Evolutionary conservation across 2,888 invertebrate species (phyloP), one percentile per base, ranked within the genome.

Genomic region (Patella pellucida): DNA sequence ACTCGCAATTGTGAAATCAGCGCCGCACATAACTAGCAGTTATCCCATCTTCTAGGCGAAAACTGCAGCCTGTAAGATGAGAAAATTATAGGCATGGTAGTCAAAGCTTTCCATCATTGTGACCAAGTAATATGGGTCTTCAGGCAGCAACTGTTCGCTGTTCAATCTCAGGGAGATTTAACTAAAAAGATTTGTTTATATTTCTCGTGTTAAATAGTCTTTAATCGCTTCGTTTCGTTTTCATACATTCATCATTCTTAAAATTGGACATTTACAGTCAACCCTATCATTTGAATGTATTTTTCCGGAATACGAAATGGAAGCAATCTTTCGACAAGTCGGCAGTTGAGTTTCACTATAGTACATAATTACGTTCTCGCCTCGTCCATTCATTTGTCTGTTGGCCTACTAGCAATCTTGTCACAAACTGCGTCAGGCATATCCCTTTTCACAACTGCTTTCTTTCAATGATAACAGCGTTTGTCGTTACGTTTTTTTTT

Each of bases 1-100:
- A 62, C 73, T 73, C 73, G 73, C 73, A 73, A 73, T 73, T 73
- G 68, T 73, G 68, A 73, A 73, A 73, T 73, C 73, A 73, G 73
- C 73, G 73, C 73, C 68, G 73, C 16, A 19, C 27, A 68, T 52
- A 52, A 54, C 73, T 16, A 68, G 52, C 27, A 52, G 52, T 73
- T 68, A 27, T 31, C 68, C 68, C 68, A 68, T 73, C 73, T 68
- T 15, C 23, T 15, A 15, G 68, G 62, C 51, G 68, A 51, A 51
- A 51, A n/a, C 41, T 51, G 16, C 51, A 67, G 62, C 51, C 62
- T 19, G 50, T n/a, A 68, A 51, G 52, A 54, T 54, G 68, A 51
- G 68, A 68, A 73, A 73, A 73, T 73, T 73, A 73, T 54, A 73
- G 68, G 68, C 68, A 31, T 73, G 52, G 51, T 68, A 23, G 41